These are phyloP conservation scores for Papilio glaucus DNA, from an alignment of 1,140 invertebrate genomes.

Conservation along the genomic window DNA sequence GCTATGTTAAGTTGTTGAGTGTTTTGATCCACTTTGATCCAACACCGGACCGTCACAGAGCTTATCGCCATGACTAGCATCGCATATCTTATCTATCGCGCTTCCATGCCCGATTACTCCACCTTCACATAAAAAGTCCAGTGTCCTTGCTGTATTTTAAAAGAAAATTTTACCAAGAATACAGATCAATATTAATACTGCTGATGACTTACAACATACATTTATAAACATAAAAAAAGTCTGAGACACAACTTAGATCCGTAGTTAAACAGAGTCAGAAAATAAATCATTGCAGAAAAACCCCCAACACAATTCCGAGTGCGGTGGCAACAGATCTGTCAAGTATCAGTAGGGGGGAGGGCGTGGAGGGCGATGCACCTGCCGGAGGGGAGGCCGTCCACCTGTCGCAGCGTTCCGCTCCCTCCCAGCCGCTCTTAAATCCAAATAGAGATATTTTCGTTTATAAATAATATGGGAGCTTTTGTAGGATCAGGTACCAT, in stretches of 20 bases:
- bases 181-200: neutral
- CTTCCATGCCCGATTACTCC: slow-evolving; percentile 13
- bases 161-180: neutral
- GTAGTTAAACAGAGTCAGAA: neutral
- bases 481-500: slow-evolving; percentile 6
- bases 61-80: neutral
- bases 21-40: slow-evolving; percentile 2
- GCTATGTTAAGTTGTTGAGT: neutral
- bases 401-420: slow-evolving; percentile 6
- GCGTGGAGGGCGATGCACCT: slow-evolving; percentile 7
- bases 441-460: slow-evolving; percentile 16
- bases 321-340: neutral
- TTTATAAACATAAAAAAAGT: no score
- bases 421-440: neutral
- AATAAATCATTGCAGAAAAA: neutral
- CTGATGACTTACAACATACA: no score
- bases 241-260: neutral
- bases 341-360: neutral
- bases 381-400: slow-evolving; percentile 17
- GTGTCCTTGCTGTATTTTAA: neutral
- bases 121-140: neutral
- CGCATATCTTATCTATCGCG: neutral
- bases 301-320: neutral
- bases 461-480: slow-evolving; percentile 10
- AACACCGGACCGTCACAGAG: neutral